Evolutionary conservation across 1,140 invertebrate species (phyloP).

Genomic region (Drosophila grimshawi): DNA sequence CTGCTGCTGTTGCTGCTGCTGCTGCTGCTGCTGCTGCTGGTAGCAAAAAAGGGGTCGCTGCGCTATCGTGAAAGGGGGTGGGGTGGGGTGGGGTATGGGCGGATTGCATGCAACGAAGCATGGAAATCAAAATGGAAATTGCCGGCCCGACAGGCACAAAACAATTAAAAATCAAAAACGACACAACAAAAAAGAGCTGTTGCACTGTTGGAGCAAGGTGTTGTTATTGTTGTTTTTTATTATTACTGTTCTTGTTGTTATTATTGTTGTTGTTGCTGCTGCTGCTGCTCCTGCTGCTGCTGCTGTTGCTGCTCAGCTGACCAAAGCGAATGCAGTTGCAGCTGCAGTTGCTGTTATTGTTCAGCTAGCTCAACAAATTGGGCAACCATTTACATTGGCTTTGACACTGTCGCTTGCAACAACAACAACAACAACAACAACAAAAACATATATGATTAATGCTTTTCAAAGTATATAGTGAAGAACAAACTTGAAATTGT

Average conservation of each 20-base stretch:
- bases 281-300: constrained; percentile 52
- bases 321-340: constrained; percentile 51
- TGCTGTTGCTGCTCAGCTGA: constrained; percentile 39
- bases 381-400: constrained; percentile 52
- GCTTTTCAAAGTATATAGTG: constrained; percentile 48
- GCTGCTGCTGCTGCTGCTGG: constrained; percentile 24
- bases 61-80: neutral
- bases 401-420: constrained; percentile 57
- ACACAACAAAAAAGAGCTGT: constrained; percentile 12
- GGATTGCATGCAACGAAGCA: constrained; percentile 51
- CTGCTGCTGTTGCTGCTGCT: constrained; percentile 22
- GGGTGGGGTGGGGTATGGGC: neutral
- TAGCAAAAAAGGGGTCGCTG: constrained; percentile 14
- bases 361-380: constrained; percentile 31
- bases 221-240: constrained; percentile 38
- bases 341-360: constrained; percentile 5
- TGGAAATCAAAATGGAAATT: constrained; percentile 73
- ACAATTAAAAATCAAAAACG: constrained; percentile 51
- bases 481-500: constrained; percentile 28
- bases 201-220: constrained; percentile 13
- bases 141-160: constrained; percentile 41
- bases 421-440: constrained; percentile 13
- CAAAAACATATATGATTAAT: constrained; percentile 59
- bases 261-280: constrained; percentile 46
- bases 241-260: constrained; percentile 38